Base-by-base conservation (phyloP, 2,797 vertebrate genomes). In the Cuculus canorus region DNA sequence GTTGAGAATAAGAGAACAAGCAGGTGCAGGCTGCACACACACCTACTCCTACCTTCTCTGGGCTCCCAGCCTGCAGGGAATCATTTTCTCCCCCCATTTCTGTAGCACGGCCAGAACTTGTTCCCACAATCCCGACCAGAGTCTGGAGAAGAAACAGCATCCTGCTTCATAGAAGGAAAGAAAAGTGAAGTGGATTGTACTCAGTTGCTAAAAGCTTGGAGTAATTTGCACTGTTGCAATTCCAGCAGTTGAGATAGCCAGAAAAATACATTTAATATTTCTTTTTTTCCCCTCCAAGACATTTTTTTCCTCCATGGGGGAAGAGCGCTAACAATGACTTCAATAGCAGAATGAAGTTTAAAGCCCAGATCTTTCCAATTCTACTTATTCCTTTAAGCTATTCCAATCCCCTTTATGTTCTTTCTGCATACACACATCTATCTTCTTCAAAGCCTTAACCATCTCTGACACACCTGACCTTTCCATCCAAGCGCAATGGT, bases 381-480 rank as follows among this genome's bases (percentile, higher is more conserved):
- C 84, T 78, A 57, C 92, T 91, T 73, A 80, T 90, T 92, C 92
- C 91, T 92, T 76, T 70, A 82, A 92, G 94, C 85, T 76, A 59
- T 72, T 77, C 92, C 72, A 87, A 76, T 66, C 86, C 81, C 93
- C 92, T 96, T 95, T 88, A 92, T 95, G 94, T 90, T 94, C 84
- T 86, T 69, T 85, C 86, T 93, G 85, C 89, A 85, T 93, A 92
- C 91, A 94, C 95, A 88, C 53, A 85, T 93, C 88, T 83, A 84
- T 97, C 96, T 97, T 88, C 94, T 94, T 96, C 93, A 96, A 96
- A 95, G 92, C 91, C 82, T 83, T 96, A 97, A 97, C 94, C 88
- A 75, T 57, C 66, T 72, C 89, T 96, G 97, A 96, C 97, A 96
- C 86, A 95, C 83, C 83, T 96, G 96, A 97, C 96, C 97, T 97